A percentile compares a stretch with the other conserved stretches of the same genome.
These are phyloP conservation scores for Lucinisca nassula DNA, from an alignment of 2,888 invertebrate species.

Conservation along the genomic window DNA sequence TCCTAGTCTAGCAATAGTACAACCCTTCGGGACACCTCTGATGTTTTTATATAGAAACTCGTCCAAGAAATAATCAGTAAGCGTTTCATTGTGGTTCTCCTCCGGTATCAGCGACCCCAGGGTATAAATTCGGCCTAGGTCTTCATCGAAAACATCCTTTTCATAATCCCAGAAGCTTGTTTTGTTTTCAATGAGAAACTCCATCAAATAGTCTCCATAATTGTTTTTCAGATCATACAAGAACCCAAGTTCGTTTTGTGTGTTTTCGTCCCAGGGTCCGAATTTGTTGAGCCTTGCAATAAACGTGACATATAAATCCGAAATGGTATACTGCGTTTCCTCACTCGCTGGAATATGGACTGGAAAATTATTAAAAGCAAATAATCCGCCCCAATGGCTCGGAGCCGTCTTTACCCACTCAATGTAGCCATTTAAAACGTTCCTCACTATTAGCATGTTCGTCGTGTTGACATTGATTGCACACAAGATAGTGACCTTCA, in stretches of 20 bases:
- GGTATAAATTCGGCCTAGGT: conserved; percentile 18
- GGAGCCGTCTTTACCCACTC: conserved; percentile 42
- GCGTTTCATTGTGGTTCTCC: not conserved
- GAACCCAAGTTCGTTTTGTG: conserved; percentile 20
- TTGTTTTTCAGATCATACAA: not conserved
- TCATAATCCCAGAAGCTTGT: conserved; percentile 64
- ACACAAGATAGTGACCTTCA: not conserved
- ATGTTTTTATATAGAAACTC: conserved; percentile 11
- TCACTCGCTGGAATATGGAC: not conserved
- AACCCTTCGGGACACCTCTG: not conserved
- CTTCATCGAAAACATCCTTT: conserved; percentile 24
- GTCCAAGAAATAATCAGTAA: conserved; percentile 15
- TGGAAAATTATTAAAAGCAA: conserved; percentile 36
- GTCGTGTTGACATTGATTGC: not conserved
- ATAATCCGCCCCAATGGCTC: conserved; percentile 67
- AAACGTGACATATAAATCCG: conserved; percentile 18
- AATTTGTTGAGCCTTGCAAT: conserved; percentile 56
- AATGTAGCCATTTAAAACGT: not conserved
- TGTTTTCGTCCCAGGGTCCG: conserved; percentile 60
- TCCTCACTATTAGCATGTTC: conserved; percentile 23
- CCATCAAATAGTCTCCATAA: not conserved
- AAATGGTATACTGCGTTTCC: not conserved
- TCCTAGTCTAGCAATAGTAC: not conserved
- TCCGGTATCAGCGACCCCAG: conserved; percentile 42
- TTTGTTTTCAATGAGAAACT: conserved; percentile 31